Conservation (phyloP, 2,888 invertebrate species). For the Sphaerophoria rueppellii region DNA sequence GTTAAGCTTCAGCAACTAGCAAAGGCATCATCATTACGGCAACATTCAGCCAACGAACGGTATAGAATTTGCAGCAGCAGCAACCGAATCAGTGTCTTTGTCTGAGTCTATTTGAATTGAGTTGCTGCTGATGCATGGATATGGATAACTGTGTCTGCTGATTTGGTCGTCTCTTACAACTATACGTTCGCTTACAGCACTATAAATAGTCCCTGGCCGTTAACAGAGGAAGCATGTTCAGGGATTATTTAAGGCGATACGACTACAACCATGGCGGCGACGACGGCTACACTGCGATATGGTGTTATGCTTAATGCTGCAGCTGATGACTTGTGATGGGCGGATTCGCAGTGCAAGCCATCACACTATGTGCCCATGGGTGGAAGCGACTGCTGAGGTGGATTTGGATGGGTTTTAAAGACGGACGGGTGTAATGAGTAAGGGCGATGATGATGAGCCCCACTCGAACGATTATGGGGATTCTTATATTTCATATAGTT, state of each 20-base stretch:
- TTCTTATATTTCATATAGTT: conserved; percentile 56
- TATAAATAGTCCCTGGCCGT: conserved; percentile 50
- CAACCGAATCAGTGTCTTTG: conserved; percentile 25
- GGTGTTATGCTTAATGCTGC: conserved; percentile 71
- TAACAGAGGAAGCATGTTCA: conserved; percentile 25
- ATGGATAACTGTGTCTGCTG: conserved; percentile 34
- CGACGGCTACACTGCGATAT: conserved; percentile 12
- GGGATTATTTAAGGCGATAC: conserved; percentile 62
- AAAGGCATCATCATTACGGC: neutral
- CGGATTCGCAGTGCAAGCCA: conserved; percentile 40
- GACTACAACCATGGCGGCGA: conserved; percentile 15
- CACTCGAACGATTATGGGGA: conserved; percentile 35
- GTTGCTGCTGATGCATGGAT: conserved; percentile 30
- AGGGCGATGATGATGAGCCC: conserved; percentile 11
- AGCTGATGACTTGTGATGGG: conserved; percentile 67
- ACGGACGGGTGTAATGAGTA: neutral
- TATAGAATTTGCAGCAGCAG: neutral
- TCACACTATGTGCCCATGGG: neutral
- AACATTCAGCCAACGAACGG: neutral
- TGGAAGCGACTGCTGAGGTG: neutral
- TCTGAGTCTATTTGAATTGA: conserved; percentile 33
- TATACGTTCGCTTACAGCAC: conserved; percentile 30
- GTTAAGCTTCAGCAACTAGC: conserved; percentile 2
- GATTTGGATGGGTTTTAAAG: neutral
- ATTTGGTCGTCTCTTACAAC: conserved; percentile 34